Evolutionary conservation across 53 echinoderm and acorn worm species (phyloP), one percentile per base, ranked within the genome.

Genomic region (Hippasteria phrygiana): DNA sequence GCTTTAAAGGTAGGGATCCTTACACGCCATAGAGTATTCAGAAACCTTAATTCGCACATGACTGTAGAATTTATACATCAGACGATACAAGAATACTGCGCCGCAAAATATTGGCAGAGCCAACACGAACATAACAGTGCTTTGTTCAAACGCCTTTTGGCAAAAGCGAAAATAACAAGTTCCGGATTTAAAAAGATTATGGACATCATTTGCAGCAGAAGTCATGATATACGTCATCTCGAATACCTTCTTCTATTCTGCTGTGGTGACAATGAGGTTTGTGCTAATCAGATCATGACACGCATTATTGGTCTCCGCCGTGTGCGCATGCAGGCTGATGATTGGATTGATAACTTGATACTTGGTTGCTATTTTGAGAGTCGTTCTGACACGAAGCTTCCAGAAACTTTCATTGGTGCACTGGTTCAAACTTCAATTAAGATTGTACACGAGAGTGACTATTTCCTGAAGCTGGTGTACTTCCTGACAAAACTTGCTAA

Each of bases 1-100:
- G 80, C 80, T 18, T 22, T 80, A 7, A 63, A 63, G 6, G 64
- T 13, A 43, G 80, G 80, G 43, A 62, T 80, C 33, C 42, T 80
- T 8, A 80, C 12, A 28, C 12, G 80, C 17, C 63, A 80, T 14
- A 80, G 80, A 14, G 80, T 80, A 1, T 43, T 80, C 29, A 80
- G 64, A 53, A 64, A 43, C 39, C 28, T 80, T 26, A 24, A 13
- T 0, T 42, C 80, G 14, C 64, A 64, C 27, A 20, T 24, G 9
- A 62, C 24, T 29, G 22, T 80, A 20, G 63, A 80, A 2, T 80
- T 80, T 28, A 80, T 63, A 14, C 80, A 80, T 27, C 62, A 62
- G 28, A 63, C 80, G 42, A 41, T 80, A 16, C 80, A 63, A 29
- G 80, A 80, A 63, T 80, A 41, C 42, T 80, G 65, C 29, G 65